These are phyloP conservation scores for Ia io DNA, from an alignment of 2,113 vertebrate genomes.

Conservation along the genomic window DNA sequence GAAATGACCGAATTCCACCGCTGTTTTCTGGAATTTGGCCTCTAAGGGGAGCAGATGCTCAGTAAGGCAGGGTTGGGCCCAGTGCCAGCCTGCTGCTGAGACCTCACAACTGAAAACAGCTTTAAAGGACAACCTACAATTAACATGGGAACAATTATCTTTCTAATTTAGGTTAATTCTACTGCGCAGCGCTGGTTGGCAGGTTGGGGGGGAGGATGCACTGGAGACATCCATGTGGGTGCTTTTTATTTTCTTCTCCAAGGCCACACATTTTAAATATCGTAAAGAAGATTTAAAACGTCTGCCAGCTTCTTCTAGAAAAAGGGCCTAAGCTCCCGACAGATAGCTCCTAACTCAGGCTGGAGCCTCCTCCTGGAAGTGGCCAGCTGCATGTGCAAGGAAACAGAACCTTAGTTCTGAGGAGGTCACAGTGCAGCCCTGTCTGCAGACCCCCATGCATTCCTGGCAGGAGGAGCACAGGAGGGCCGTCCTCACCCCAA, in stretches of 20 bases:
- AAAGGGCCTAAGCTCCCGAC: not conserved
- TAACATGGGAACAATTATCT: constrained; percentile 70
- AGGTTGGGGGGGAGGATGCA: not conserved
- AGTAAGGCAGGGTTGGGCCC: not conserved
- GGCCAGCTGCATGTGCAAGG: too few species aligned
- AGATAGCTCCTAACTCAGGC: rapidly evolving
- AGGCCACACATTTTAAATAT: not conserved
- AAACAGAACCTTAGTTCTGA: not conserved
- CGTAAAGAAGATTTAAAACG: not conserved
- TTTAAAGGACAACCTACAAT: constrained; percentile 76
- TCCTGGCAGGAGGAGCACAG: not conserved
- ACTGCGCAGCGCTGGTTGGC: not conserved
- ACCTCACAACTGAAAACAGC: constrained; percentile 62
- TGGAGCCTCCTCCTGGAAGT: not conserved
- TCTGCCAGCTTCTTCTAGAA: not conserved
- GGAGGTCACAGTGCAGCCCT: not conserved
- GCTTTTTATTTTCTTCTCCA: not conserved
- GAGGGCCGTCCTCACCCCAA: too few species aligned
- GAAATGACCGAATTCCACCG: rapidly evolving
- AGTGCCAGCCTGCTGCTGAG: constrained; percentile 45
- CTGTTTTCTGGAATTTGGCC: not conserved
- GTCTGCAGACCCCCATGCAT: not conserved
- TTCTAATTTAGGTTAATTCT: constrained; percentile 66
- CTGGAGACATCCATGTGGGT: not conserved
- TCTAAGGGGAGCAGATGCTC: rapidly evolving